Conservation (phyloP, 1,140 invertebrate genomes). For the Grapholita molesta region DNA sequence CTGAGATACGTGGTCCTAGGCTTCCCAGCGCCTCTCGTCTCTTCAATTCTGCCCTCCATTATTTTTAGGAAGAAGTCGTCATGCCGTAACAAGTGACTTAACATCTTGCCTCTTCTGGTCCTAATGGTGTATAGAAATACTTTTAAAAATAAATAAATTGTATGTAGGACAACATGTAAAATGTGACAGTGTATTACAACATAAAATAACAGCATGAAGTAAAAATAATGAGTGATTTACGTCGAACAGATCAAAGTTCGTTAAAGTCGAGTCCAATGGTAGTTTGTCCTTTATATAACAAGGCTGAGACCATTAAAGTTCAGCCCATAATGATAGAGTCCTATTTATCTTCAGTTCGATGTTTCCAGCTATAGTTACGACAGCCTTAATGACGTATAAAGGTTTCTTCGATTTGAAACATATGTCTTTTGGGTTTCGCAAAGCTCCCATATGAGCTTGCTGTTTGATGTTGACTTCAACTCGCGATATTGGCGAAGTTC, state of each 20-base stretch:
- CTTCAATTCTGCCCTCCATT: no score
- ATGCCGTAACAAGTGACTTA: no score
- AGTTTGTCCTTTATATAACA: neutral
- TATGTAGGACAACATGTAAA: no score
- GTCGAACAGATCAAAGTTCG: neutral
- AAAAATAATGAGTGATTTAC: no score
- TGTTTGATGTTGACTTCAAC: neutral
- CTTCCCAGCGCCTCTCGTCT: no score
- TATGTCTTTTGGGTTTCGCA: neutral
- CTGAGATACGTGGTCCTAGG: no score
- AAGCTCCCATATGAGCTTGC: neutral
- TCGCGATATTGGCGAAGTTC: neutral
- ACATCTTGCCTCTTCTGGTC: no score
- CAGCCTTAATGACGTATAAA: neutral
- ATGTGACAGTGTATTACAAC: no score
- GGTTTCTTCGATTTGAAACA: neutral
- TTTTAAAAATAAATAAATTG: no score
- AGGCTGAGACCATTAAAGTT: neutral
- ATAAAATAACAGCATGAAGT: no score
- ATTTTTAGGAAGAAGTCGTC: no score
- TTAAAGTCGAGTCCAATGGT: neutral
- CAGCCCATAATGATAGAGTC: neutral
- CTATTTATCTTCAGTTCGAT: constrained; percentile 1
- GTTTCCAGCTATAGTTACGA: neutral
- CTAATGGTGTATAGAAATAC: no score